phyloP scores from a whole-genome alignment of 1,140 invertebrate species.

The Helicoverpa armigera region DNA sequence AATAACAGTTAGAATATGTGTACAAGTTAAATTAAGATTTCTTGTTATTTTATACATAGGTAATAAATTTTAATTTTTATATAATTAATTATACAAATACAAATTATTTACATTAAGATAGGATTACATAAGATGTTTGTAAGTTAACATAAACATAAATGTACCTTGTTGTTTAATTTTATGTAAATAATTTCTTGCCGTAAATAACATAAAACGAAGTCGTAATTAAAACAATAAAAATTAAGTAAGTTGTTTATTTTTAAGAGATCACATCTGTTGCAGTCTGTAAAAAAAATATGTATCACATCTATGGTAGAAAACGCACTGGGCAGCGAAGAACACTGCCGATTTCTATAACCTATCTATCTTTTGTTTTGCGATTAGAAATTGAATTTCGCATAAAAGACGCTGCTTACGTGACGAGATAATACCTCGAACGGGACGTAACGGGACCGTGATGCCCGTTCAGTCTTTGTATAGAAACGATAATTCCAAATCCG shows the following conservation, averaged over 20 bases:
- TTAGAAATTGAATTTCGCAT: no score
- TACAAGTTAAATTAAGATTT: neutral
- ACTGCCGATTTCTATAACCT: no score
- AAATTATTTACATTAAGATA: no score
- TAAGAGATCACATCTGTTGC: conserved; percentile 45
- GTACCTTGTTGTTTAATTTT: neutral
- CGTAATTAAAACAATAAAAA: neutral
- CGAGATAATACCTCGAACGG: no score
- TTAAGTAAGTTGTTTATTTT: conserved; percentile 46
- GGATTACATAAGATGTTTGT: neutral
- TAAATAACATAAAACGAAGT: neutral
- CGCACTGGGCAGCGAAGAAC: neutral
- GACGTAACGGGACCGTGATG: no score
- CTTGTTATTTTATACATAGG: neutral
- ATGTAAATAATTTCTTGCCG: conserved; percentile 35
- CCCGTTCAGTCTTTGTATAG: no score
- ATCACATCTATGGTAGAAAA: conserved; percentile 14
- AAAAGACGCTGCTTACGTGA: no score
- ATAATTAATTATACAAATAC: neutral
- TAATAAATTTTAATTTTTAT: neutral
- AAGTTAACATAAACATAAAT: neutral
- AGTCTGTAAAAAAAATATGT: conserved; percentile 33
- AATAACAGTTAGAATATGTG: neutral
- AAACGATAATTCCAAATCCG: no score
- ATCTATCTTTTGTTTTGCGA: no score